Conservation (phyloP, 2,797 vertebrate species). For the Falco naumanni region DNA sequence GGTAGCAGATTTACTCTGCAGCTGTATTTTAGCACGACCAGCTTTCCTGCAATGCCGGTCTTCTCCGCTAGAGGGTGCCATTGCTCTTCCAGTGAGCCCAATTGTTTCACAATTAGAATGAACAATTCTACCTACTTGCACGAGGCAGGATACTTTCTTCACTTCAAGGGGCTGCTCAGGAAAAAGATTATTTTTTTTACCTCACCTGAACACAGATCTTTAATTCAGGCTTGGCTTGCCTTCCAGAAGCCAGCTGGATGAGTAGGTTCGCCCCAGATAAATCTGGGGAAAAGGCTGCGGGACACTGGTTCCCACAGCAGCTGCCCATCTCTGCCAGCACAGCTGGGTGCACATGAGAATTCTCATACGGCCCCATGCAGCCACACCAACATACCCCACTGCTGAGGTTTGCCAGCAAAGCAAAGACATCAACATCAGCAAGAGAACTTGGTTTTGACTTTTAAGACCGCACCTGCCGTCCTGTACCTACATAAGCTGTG, state of each 20-base stretch:
- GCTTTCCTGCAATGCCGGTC: neutral
- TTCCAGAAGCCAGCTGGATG: neutral
- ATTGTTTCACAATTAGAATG: neutral
- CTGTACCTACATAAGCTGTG: rapidly evolving
- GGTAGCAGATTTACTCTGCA: neutral
- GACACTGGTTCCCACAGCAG: too few species aligned
- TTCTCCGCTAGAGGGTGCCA: slow-evolving; percentile 4
- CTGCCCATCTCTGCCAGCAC: neutral
- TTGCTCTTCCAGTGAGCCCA: neutral
- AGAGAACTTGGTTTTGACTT: neutral
- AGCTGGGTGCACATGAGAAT: rapidly evolving
- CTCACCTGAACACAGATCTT: neutral
- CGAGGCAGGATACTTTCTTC: neutral
- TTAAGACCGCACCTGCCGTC: neutral
- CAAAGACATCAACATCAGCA: neutral
- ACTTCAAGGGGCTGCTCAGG: neutral
- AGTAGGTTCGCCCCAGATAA: neutral
- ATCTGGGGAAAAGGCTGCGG: rapidly evolving
- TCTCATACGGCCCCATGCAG: rapidly evolving
- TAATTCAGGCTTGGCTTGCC: neutral
- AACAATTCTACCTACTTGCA: neutral
- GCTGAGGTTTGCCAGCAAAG: neutral
- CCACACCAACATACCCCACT: neutral
- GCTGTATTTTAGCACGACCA: neutral
- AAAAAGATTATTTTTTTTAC: neutral